Base-by-base conservation (phyloP, 2,888 invertebrate genomes). In the Oligia strigilis region DNA sequence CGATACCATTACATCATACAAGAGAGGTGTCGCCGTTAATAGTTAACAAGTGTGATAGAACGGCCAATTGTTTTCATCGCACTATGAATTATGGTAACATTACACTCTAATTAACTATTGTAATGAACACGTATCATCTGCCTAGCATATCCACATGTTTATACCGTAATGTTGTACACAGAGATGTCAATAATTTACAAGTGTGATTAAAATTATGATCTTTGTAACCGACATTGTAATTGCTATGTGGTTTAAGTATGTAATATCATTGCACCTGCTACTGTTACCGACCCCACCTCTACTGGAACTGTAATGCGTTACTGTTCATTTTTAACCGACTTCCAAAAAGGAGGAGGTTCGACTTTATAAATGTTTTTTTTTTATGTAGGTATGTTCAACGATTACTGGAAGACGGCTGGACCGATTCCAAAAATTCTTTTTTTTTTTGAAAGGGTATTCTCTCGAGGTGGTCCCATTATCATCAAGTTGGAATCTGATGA, bases 11-110 rank as follows among this genome's bases (percentile, higher is more conserved):
- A 76, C 64, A 67, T 73, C 71, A 74, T 43, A 82, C 69, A 67
- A 49, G 72, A 75, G 80, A 77, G 72, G 77, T 80, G 81, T 81
- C 78, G 69, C 81, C n/a, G 74, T 19, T 75, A 69, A 77, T 78
- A 72, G 77, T 75, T 77, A 82, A 82, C 82, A 79, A 80, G 75
- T 78, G 77, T 70, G 78, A 86, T 82, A 78, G 72, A 86, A 70
- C 78, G 75, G 52, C 74, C 86, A 78, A 87, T 88, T 84, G 80
- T 86, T 83, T 78, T 72, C 80, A 83, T 73, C 77, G 71, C 77
- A 40, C 77, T 78, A 78, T 83, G 77, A 80, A 83, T 80, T 78
- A 83, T 73, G 65, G 72, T 74, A 86, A 77, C 70, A 78, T 73
- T 70, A 77, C 67, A 86, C 77, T 75, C 77, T 80, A 77, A 83